Base-by-base conservation (phyloP, 2,113 vertebrate genomes). In the Apus apus region DNA sequence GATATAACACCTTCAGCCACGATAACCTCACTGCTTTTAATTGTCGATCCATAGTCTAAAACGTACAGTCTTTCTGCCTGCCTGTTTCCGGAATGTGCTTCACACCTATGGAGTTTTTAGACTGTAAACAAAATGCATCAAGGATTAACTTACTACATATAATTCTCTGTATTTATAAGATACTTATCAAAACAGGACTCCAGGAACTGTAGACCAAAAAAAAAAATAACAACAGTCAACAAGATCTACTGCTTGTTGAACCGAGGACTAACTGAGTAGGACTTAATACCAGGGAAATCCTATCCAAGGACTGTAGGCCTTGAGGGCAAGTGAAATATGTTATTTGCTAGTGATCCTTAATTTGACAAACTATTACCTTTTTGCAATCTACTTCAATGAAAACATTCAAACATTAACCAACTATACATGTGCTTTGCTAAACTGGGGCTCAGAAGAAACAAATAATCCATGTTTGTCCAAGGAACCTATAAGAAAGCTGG, bases 41-140 rank as follows among this genome's bases (percentile, higher is more conserved):
- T 40, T 46, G 51, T 29, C 32, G 64, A 43, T 17, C 50, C n/a
- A 40, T 10, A 75, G 50, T 38, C 74, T 70, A 70, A 80, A 80
- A 6, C 0, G 0, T 21, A 54, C 11, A 19, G 6, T 14, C 29
- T 27, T 65, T 70, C 75, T 60, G 15, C 23, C 25, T 1, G 0
- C 14, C 50, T 74, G 14, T 34, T 70, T 75, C 50, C 43, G 30
- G 15, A 65, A 65, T 1, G 0, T 51, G 30, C 9, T 62, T 89
- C 64, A 58, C 11, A 53, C 17, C 22, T 23, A 53, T 1, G 5
- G 6, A 26, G 36, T 70, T 15, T 34, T 70, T 64, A 46, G 45
- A 53, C 19, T 58, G 61, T 27, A 75, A 81, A 93, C 3, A 53
- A 68, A 75, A 64, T 8, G 12, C 27, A 70, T 40, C 15, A 80